Percentiles rank a stretch among this genome's conserved stretches.
Evolutionary conservation across 2,797 vertebrate genomes (phyloP).

Genomic region (Distichodus sexfasciatus): DNA sequence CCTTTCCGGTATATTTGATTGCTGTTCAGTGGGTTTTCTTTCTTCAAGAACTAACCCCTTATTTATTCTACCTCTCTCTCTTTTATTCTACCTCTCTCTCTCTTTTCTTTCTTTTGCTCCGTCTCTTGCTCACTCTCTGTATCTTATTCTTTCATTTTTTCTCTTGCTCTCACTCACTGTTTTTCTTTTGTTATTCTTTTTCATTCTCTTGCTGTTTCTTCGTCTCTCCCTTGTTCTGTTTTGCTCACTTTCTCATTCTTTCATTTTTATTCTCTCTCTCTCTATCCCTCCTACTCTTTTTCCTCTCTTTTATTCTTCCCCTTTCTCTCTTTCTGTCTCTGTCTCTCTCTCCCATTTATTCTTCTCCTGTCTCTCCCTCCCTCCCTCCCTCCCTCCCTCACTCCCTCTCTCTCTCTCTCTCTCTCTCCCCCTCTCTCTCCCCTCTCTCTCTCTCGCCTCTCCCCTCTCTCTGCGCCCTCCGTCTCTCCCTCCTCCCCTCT

Average conservation of each 20-base stretch:
- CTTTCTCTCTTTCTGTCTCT: no score
- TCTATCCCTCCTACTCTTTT: neutral
- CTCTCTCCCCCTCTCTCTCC: neutral
- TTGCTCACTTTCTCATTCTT: no score
- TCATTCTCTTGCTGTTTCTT: no score
- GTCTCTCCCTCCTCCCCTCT: neutral
- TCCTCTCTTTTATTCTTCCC: neutral
- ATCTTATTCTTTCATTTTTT: neutral
- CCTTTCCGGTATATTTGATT: neutral
- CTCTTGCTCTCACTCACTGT: neutral
- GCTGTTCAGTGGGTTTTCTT: neutral
- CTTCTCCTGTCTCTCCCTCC: neutral
- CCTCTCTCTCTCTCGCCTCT: constrained; percentile 2
- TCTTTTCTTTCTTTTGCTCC: neutral
- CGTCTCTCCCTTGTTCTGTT: neutral
- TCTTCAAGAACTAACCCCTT: neutral
- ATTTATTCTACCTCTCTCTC: neutral
- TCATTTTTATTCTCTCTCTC: neutral
- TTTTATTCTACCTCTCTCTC: neutral
- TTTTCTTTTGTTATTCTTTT: neutral
- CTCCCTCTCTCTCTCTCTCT: neutral
- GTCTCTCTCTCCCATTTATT: neutral
- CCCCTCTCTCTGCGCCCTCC: no score
- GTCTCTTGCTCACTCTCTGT: neutral
- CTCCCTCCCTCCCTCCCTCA: neutral